Percentiles rank a stretch among this genome's conserved stretches.
Conservation (phyloP, 1,140 invertebrate genomes). For the Ylistrum balloti region DNA sequence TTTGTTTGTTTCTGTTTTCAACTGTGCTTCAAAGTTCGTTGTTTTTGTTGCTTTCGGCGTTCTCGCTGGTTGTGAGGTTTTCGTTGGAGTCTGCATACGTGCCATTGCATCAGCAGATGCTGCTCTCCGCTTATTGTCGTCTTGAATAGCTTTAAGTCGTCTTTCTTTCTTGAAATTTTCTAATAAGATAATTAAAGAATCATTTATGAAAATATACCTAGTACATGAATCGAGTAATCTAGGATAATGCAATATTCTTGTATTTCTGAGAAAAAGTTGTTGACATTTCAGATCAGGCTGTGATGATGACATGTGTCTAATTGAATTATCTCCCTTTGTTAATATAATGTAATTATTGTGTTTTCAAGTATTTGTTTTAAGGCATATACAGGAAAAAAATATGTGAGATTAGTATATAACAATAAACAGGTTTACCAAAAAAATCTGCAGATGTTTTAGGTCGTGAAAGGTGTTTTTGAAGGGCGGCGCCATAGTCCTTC, state of each 20-base stretch:
- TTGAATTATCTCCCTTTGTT: too few relatives aligned
- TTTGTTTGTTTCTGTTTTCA: neutral
- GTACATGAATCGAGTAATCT: too few relatives aligned
- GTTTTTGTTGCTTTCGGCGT: neutral
- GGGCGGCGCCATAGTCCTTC: constrained; percentile 73
- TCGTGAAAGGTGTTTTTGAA: constrained; percentile 68
- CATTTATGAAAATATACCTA: neutral
- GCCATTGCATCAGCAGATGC: neutral
- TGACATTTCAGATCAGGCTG: too few relatives aligned
- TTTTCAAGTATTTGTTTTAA: too few relatives aligned
- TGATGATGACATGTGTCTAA: too few relatives aligned
- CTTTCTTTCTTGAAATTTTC: constrained; percentile 22
- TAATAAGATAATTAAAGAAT: neutral
- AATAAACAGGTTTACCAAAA: constrained; percentile 64
- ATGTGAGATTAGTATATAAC: too few relatives aligned
- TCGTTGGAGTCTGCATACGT: neutral
- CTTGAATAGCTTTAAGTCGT: neutral
- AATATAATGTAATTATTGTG: too few relatives aligned
- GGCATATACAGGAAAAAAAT: too few relatives aligned
- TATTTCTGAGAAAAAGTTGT: too few relatives aligned
- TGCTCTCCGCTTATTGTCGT: neutral
- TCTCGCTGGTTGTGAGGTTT: neutral
- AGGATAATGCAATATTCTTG: too few relatives aligned
- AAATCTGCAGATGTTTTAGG: constrained; percentile 72
- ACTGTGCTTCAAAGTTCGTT: neutral